phyloP scores from a whole-genome alignment of 1,140 invertebrate species.

The Agraylea sexmaculata region DNA sequence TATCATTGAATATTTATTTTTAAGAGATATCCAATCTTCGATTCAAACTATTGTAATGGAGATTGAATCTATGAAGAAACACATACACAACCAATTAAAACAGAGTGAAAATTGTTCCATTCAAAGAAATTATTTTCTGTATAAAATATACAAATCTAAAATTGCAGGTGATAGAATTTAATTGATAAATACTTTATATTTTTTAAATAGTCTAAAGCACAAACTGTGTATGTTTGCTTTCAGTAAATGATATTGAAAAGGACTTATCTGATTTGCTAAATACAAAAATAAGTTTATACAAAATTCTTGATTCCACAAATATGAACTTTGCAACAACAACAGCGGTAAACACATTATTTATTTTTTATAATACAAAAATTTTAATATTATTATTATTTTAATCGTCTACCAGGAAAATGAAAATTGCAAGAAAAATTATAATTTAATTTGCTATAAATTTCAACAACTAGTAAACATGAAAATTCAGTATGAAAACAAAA shows the following conservation, averaged over 20 bases:
- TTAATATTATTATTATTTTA: constrained; percentile 2
- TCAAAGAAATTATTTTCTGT: constrained; percentile 43
- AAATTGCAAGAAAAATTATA: constrained; percentile 1
- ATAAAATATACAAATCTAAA: constrained; percentile 39
- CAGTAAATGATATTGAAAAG: neutral
- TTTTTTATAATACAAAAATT: neutral
- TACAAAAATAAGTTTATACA: neutral
- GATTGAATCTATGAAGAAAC: constrained; percentile 47
- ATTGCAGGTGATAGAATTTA: constrained; percentile 25
- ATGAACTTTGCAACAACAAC: no score
- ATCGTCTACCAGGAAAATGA: neutral
- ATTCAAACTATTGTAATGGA: constrained; percentile 42
- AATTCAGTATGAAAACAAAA: constrained; percentile 46
- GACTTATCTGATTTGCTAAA: neutral
- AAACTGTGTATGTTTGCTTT: no score
- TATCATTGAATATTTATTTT: constrained; percentile 13
- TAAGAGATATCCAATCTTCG: constrained; percentile 42
- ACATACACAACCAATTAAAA: constrained; percentile 51
- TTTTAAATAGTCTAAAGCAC: no score
- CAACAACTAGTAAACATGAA: constrained; percentile 44
- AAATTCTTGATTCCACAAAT: no score
- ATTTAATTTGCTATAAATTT: constrained; percentile 25
- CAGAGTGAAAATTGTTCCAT: constrained; percentile 50
- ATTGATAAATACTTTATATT: no score
- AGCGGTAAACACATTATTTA: neutral